Conservation (phyloP, 2,113 vertebrate genomes). For the Microtus ochrogaster region DNA sequence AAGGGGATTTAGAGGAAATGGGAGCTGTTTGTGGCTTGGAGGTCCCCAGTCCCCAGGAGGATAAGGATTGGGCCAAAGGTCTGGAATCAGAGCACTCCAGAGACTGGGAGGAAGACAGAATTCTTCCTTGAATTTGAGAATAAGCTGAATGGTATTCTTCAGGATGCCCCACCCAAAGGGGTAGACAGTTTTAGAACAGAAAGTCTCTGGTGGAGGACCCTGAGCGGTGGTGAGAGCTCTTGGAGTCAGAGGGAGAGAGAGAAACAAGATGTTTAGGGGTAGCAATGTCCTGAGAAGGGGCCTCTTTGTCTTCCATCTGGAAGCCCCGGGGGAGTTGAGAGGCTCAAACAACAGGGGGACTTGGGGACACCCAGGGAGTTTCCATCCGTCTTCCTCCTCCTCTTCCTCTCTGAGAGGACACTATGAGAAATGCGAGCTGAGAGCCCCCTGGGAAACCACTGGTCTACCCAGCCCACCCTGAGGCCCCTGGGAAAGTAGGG, state of each 20-base stretch:
- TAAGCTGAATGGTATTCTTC: background rate
- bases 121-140: slow-evolving; percentile 37
- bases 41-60: background rate
- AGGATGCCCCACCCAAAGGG: background rate
- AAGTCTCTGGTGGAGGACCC: background rate
- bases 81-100: background rate
- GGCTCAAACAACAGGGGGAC: background rate
- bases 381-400: slow-evolving; percentile 15
- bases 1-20: background rate
- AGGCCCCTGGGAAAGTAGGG: background rate
- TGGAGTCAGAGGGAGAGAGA: background rate
- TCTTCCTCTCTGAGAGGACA: slow-evolving; percentile 2
- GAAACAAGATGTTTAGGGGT: background rate
- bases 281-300: background rate
- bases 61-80: background rate
- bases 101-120: background rate
- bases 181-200: background rate
- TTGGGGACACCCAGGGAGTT: slow-evolving; percentile 46
- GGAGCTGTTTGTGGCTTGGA: background rate
- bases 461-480: background rate
- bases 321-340: background rate
- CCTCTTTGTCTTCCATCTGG: background rate
- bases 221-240: background rate
- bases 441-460: slow-evolving; percentile 53
- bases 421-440: slow-evolving; percentile 35